Conservation (phyloP, 2,888 invertebrate species). For the Cordilura impudica region DNA sequence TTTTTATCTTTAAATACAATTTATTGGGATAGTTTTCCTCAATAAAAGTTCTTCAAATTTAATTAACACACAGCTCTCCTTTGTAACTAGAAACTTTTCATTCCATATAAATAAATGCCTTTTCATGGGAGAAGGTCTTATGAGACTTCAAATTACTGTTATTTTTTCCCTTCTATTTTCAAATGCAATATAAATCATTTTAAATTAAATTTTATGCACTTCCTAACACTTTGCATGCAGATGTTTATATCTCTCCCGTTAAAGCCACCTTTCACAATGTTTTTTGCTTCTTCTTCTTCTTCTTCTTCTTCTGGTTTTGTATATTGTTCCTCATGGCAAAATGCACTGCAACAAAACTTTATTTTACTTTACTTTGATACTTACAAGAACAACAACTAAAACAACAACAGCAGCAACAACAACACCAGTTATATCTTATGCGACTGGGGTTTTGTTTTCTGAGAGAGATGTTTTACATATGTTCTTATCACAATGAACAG, state of each 20-base stretch:
- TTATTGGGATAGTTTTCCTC: too few species aligned
- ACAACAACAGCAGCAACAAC: too few species aligned
- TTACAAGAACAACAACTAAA: conserved; percentile 4
- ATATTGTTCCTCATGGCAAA: conserved; percentile 17
- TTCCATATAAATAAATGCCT: too few species aligned
- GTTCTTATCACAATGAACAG: conserved; percentile 31
- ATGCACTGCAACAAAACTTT: background rate
- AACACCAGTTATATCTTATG: conserved; percentile 31
- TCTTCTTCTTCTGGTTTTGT: background rate
- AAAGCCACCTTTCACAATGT: conserved; percentile 10
- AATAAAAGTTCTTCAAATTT: background rate
- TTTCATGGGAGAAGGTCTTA: background rate
- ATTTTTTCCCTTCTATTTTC: conserved; percentile 9
- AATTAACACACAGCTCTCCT: background rate
- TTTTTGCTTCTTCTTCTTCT: conserved; percentile 3
- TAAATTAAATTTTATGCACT: conserved; percentile 56
- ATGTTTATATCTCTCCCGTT: background rate
- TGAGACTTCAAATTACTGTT: background rate
- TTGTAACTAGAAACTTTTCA: too few species aligned
- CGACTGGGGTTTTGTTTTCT: conserved; percentile 7
- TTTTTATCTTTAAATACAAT: too few species aligned
- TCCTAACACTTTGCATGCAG: conserved; percentile 11
- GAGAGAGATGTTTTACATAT: conserved; percentile 48
- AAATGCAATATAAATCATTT: conserved; percentile 58
- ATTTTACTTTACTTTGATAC: conserved; percentile 15